Evolutionary conservation across 2,797 vertebrate species (phyloP).

Genomic region (Amniataba percoides): DNA sequence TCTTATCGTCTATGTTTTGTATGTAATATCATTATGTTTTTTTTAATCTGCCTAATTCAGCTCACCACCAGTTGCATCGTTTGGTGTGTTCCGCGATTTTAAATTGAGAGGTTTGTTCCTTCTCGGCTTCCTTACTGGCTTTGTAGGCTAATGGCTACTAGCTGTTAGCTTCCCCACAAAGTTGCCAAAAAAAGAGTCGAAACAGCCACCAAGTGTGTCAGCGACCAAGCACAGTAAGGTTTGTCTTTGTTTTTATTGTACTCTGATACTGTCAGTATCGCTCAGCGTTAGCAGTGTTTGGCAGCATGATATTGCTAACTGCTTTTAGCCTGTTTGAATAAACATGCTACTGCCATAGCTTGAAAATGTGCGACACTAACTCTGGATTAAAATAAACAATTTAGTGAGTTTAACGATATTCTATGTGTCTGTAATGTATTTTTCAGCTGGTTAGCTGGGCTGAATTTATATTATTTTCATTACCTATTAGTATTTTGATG

Average conservation of each 20-base stretch:
- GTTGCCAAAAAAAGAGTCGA: no score
- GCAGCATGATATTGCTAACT: neutral
- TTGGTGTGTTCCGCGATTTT: neutral
- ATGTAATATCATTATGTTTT: no score
- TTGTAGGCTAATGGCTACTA: neutral
- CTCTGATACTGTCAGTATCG: no score
- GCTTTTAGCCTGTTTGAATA: neutral
- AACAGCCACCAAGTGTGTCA: neutral
- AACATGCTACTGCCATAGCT: neutral
- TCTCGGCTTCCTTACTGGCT: conserved; percentile 42
- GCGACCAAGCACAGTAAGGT: conserved; percentile 24
- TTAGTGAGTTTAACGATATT: neutral
- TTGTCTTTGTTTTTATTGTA: neutral
- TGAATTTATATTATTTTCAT: no score
- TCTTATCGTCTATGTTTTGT: neutral
- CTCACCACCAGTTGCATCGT: neutral
- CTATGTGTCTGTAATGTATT: neutral
- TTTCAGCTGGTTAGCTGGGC: no score
- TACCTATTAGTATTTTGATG: no score
- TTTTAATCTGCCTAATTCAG: no score
- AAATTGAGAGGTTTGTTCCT: neutral
- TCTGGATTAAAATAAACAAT: neutral
- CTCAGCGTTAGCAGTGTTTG: neutral
- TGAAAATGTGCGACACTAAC: neutral
- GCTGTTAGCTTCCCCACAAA: neutral